A percentile compares a stretch with the other conserved stretches of the same genome.
Conservation (phyloP, 2,113 vertebrate species). For the Zosterops borbonicus region DNA sequence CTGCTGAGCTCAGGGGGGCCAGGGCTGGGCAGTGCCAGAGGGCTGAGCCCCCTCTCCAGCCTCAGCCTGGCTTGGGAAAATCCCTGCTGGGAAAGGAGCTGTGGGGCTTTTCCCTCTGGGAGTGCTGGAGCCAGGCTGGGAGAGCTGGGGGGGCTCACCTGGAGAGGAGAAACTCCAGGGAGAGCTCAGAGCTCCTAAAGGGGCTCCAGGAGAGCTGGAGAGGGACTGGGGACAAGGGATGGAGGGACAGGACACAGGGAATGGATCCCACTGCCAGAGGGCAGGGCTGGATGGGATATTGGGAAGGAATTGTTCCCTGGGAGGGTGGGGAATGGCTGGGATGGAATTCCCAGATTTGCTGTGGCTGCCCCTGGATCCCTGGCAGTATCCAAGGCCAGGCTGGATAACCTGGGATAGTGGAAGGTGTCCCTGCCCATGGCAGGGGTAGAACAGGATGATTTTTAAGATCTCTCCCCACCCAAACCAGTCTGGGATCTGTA, state of each 20-base stretch:
- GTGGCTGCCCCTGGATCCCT: not conserved
- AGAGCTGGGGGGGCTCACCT: not conserved
- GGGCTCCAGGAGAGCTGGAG: not conserved
- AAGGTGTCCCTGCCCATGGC: not conserved
- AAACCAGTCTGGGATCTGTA: not conserved
- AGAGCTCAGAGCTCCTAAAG: not conserved
- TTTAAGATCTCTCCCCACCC: not conserved
- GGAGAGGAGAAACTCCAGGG: not conserved
- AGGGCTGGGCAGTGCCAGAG: not conserved
- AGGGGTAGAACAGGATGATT: accelerated
- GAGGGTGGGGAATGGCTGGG: accelerated
- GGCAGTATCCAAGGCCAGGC: not conserved
- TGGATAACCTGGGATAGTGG: not conserved
- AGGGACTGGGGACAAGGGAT: not conserved
- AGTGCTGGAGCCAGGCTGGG: not conserved
- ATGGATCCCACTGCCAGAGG: not conserved
- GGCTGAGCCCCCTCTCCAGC: not conserved
- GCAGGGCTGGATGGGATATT: accelerated
- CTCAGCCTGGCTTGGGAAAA: not conserved
- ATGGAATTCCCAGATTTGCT: not conserved
- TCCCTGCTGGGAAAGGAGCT: not conserved
- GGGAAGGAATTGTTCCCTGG: not conserved
- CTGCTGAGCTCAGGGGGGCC: not conserved
- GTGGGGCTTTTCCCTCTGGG: not conserved
- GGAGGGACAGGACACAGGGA: not conserved